Conservation (phyloP, 2,888 invertebrate species). For the Argyra leucocephala region DNA sequence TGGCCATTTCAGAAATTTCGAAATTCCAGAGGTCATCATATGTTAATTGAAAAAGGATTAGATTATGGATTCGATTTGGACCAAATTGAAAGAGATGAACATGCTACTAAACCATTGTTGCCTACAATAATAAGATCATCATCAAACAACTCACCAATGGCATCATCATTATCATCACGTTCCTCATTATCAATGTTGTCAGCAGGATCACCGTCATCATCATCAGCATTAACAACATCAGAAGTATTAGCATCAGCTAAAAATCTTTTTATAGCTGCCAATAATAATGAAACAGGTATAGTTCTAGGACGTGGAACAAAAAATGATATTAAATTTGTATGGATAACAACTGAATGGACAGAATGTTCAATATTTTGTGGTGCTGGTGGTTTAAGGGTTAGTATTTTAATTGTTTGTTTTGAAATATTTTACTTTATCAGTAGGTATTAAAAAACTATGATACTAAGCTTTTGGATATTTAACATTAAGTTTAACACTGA, state of each 20-base stretch:
- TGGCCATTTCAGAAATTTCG: constrained; percentile 72
- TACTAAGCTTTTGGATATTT: no score
- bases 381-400: constrained; percentile 46
- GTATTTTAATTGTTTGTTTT: neutral
- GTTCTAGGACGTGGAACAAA: constrained; percentile 26
- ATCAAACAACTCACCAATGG: constrained; percentile 15
- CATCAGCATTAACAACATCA: constrained; percentile 15
- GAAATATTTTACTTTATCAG: no score
- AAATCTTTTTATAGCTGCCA: constrained; percentile 18
- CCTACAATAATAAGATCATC: constrained; percentile 25
- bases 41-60: constrained; percentile 46
- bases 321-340: constrained; percentile 56
- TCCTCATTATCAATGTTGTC: constrained; percentile 28
- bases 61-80: constrained; percentile 42
- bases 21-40: constrained; percentile 62
- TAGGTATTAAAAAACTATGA: no score
- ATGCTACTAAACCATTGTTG: constrained; percentile 29
- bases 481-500: no score
- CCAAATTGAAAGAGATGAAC: constrained; percentile 38
- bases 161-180: constrained; percentile 22
- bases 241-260: constrained; percentile 20
- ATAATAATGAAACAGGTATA: constrained; percentile 15
- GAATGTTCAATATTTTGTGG: constrained; percentile 77
- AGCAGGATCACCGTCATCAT: constrained; percentile 32
- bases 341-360: constrained; percentile 79